Conservation (phyloP, 1,140 invertebrate genomes). For the Orussus abietinus region DNA sequence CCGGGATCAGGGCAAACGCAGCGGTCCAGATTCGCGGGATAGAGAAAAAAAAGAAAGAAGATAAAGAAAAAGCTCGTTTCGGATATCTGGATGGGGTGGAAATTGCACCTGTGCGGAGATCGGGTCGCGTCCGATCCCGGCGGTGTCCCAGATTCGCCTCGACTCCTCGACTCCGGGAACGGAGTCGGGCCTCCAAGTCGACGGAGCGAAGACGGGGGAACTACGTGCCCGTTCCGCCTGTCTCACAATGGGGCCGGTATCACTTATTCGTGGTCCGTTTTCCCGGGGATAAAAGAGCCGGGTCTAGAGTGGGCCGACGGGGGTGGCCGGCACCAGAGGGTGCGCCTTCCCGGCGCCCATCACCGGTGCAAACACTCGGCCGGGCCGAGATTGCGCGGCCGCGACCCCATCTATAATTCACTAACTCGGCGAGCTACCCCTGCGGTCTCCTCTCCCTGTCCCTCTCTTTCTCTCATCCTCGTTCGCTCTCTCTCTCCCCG, state of each 20-base stretch:
- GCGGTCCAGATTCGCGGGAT: too few relatives aligned
- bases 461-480: constrained; percentile 2
- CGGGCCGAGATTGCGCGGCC: constrained; percentile 47
- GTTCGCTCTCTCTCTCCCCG: constrained; percentile 6
- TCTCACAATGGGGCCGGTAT: constrained; percentile 35
- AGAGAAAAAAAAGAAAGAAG: too few relatives aligned
- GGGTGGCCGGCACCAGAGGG: constrained; percentile 13
- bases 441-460: constrained; percentile 19
- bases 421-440: constrained; percentile 25
- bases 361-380: constrained; percentile 49
- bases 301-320: background rate
- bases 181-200: too few relatives aligned
- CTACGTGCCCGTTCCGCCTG: background rate
- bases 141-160: constrained; percentile 20
- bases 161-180: too few relatives aligned
- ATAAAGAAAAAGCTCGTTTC: too few relatives aligned
- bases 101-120: constrained; percentile 12
- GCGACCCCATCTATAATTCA: constrained; percentile 52
- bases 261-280: constrained; percentile 50
- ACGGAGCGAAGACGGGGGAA: too few relatives aligned
- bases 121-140: constrained; percentile 6
- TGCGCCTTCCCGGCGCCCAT: constrained; percentile 38
- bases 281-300: constrained; percentile 28
- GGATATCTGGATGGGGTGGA: too few relatives aligned
- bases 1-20: too few relatives aligned